Evolutionary conservation across 92 coral and sea anemone genomes (phyloP).

Genomic region (Chrysogorgia sp.): DNA sequence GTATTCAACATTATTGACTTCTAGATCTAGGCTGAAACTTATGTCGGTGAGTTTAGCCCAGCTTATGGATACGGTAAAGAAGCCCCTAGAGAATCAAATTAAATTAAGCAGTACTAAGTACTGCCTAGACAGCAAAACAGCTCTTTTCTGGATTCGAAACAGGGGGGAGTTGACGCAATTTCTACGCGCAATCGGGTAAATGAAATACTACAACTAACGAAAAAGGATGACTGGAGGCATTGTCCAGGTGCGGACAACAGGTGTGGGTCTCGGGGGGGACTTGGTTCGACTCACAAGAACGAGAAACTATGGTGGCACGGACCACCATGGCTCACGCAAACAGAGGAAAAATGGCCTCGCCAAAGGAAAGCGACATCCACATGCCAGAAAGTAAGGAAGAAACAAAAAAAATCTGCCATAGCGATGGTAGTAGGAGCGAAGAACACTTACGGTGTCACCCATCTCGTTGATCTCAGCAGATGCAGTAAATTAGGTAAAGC

Average conservation of each 20-base stretch:
- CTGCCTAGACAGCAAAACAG: slow-evolving; percentile 45
- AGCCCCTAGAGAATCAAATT: slow-evolving; percentile 5
- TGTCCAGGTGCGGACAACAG: slow-evolving; percentile 33
- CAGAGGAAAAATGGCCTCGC: slow-evolving; percentile 32
- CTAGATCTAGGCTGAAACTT: slow-evolving; percentile 39
- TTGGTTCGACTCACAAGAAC: too few species aligned
- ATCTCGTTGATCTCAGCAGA: slow-evolving; percentile 28
- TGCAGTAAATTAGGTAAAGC: slow-evolving; percentile 1
- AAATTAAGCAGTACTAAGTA: not conserved
- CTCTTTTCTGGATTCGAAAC: slow-evolving; percentile 33
- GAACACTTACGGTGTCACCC: not conserved
- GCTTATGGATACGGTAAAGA: slow-evolving; percentile 19
- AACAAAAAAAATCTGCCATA: slow-evolving; percentile 20
- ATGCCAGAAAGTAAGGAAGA: slow-evolving; percentile 10
- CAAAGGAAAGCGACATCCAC: slow-evolving; percentile 8
- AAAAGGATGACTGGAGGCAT: slow-evolving; percentile 32
- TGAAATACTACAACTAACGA: slow-evolving; percentile 3
- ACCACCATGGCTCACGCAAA: not conserved
- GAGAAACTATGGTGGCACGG: too few species aligned
- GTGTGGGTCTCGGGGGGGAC: too few species aligned
- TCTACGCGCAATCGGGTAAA: slow-evolving; percentile 24
- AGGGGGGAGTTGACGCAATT: slow-evolving; percentile 44
- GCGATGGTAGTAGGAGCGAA: too few species aligned
- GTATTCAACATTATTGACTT: too few species aligned
- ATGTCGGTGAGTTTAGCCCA: slow-evolving; percentile 45